Base-by-base conservation (phyloP, 2,888 invertebrate genomes). In the Andrena fulva region DNA sequence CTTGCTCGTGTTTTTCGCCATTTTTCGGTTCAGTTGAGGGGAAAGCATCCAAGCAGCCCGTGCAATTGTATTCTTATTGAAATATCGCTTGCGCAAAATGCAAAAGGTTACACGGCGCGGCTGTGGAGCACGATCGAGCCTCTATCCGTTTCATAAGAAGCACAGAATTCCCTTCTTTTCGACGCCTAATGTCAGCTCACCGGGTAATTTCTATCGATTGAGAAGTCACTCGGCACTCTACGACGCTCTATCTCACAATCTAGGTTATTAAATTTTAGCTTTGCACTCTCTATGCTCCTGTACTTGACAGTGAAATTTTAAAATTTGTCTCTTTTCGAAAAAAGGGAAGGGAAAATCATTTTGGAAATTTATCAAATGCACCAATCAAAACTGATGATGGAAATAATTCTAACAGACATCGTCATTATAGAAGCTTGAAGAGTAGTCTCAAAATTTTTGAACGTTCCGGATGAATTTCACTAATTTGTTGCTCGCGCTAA, bases 1-100 rank as follows among this genome's bases (percentile, higher is more conserved):
- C 68, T 62, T 66, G 20, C 35, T 2, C 10, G 42, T 1, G 31
- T 20, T 78, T 84, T 86, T 62, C 52, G 52, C 48, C 33, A 5
- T 67, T 82, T 81, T 77, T 73, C 72, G 73, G 24, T 70, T 70
- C 52, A 54, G 29, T 27, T 59, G 75, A 60, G 35, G 75, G 82
- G 75, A 86, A 82, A 82, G 82, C 86, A 82, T 87, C 69, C 72
- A 31, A 69, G 62, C 35, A 35, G 20, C 54, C 35, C 29, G 71
- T 64, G 64, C 87, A 68, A 81, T 87, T 85, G 76, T 87, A 72
- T 80, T 77, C 80, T 63, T 72, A 83, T 81, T 62, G 87, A 83
- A 87, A 85, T 87, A 87, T 87, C 85, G 81, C 62, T 87, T 87
- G 83, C 85, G 87, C 85, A 87, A 87, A 85, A 69, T 67, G 84